Evolutionary conservation across 1,140 invertebrate genomes (phyloP).

Genomic region (Bombus breviceps): DNA sequence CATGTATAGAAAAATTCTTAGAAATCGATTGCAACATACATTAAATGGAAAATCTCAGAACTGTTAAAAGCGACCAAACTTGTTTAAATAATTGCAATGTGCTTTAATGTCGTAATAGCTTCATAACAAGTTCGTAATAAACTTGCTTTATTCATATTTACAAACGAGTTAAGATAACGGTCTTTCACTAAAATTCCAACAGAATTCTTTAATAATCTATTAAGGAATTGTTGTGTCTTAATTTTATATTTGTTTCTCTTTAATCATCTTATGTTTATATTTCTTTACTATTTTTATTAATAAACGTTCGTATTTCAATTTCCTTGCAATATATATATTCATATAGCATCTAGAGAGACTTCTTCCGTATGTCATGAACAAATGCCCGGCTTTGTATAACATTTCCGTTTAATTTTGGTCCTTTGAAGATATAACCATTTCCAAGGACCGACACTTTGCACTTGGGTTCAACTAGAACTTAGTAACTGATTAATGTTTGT

Average conservation of each 20-base stretch:
- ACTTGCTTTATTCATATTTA: background rate
- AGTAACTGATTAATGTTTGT: background rate
- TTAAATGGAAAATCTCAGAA: background rate
- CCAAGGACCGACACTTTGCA: background rate
- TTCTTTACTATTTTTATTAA: background rate
- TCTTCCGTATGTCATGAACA: constrained; percentile 34
- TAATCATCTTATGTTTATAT: no score
- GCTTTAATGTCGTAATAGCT: background rate
- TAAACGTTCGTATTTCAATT: background rate
- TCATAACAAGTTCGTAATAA: background rate
- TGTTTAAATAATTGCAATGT: no score
- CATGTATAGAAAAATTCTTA: background rate
- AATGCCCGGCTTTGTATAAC: constrained; percentile 67
- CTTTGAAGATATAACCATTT: constrained; percentile 46
- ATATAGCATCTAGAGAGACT: background rate
- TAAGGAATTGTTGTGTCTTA: no score
- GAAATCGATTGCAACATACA: constrained; percentile 2
- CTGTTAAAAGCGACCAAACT: no score
- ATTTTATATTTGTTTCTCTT: no score
- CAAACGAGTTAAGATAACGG: no score
- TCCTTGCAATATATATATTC: background rate
- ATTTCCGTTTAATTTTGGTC: constrained; percentile 72
- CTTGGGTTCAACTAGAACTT: background rate
- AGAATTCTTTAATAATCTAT: no score
- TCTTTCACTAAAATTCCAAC: no score